A percentile compares a stretch with the other conserved stretches of the same genome.
These are phyloP conservation scores for Allolobophora icterica DNA, from an alignment of 2,888 invertebrate species.

Conservation along the genomic window DNA sequence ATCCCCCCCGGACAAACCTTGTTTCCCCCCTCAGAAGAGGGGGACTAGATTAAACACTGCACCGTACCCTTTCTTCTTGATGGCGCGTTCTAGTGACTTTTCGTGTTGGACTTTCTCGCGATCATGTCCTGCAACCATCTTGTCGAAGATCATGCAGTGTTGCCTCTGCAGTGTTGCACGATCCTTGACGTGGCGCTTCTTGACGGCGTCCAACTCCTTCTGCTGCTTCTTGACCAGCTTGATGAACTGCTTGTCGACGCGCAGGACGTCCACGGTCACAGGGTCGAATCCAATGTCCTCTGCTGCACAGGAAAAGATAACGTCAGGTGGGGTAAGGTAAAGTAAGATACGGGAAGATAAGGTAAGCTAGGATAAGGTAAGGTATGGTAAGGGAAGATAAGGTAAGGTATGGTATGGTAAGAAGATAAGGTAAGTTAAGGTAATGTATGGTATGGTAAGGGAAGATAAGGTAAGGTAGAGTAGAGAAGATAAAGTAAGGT, in stretches of 20 bases:
- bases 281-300: conserved; percentile 59
- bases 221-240: conserved; percentile 93
- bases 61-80: conserved; percentile 30
- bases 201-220: conserved; percentile 83
- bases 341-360: background rate
- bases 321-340: background rate
- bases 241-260: conserved; percentile 59
- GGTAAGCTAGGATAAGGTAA: too few relatives aligned
- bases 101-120: conserved; percentile 62
- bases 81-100: conserved; percentile 57
- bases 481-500: too few relatives aligned
- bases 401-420: too few relatives aligned
- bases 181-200: conserved; percentile 92
- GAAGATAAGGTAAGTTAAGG: too few relatives aligned
- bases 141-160: conserved; percentile 82
- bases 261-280: conserved; percentile 61
- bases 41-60: too few relatives aligned
- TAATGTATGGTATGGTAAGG: too few relatives aligned
- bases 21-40: too few relatives aligned
- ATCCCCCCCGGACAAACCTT: too few relatives aligned
- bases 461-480: too few relatives aligned
- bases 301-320: background rate
- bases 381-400: too few relatives aligned
- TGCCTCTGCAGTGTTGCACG: conserved; percentile 81
- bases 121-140: conserved; percentile 74